Evolutionary conservation across 2,113 vertebrate species (phyloP).

Genomic region (Odocoileus virginianus): DNA sequence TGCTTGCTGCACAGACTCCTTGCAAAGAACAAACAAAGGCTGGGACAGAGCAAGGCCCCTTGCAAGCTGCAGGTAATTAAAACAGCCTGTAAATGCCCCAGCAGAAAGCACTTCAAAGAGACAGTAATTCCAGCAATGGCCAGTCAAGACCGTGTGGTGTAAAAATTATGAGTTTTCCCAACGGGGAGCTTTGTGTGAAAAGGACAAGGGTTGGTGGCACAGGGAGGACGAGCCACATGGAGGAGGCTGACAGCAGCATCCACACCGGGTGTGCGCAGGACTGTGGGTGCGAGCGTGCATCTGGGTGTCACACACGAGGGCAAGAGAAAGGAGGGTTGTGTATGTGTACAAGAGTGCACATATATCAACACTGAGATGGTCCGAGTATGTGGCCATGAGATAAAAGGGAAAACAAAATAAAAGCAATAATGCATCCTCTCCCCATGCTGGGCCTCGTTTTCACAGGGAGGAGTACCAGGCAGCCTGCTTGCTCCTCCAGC

Average conservation of each 20-base stretch:
- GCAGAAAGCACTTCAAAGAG: constrained; percentile 88
- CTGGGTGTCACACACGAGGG: not conserved
- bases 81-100: constrained; percentile 86
- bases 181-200: constrained; percentile 82
- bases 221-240: constrained; percentile 40
- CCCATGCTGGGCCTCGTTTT: constrained; percentile 43
- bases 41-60: constrained; percentile 80
- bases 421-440: constrained; percentile 39
- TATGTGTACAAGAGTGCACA: not conserved
- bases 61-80: constrained; percentile 87
- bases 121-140: constrained; percentile 78
- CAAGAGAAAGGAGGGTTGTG: not conserved
- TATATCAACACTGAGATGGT: constrained; percentile 40
- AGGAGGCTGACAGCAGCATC: constrained; percentile 36
- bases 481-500: not conserved
- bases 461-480: not conserved
- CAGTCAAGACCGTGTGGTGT: constrained; percentile 78
- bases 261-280: not conserved
- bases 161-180: constrained; percentile 85
- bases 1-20: constrained; percentile 66
- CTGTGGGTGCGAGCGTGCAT: not conserved
- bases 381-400: constrained; percentile 17
- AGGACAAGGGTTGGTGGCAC: constrained; percentile 71
- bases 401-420: constrained; percentile 70
- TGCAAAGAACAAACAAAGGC: constrained; percentile 81